Conservation (phyloP, 92 coral and sea anemone species). For the Heteractis magnifica region DNA sequence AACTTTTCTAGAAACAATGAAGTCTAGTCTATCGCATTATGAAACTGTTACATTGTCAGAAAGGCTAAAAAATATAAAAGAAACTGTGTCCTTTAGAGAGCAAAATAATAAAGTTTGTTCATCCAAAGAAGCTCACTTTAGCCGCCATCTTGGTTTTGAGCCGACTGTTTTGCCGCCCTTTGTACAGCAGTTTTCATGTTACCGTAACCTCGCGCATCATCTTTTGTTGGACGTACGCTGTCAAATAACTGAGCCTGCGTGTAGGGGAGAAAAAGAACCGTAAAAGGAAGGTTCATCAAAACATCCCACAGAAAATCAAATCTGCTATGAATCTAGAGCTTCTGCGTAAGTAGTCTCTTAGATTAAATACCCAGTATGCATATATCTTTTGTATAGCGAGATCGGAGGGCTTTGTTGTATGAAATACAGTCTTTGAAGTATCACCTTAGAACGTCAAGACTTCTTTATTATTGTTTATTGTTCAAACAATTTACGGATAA, state of each 20-base stretch:
- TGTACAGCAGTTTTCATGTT: background rate
- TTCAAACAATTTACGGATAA: background rate
- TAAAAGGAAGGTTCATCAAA: background rate
- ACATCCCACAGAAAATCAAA: background rate
- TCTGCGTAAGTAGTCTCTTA: slow-evolving; percentile 74
- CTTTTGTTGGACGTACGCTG: slow-evolving; percentile 16
- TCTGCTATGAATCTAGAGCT: slow-evolving; percentile 86
- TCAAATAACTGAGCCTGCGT: slow-evolving; percentile 34
- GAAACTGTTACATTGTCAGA: background rate
- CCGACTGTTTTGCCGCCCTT: slow-evolving; percentile 24
- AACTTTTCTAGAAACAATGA: background rate
- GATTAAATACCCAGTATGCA: background rate
- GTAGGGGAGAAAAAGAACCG: slow-evolving; percentile 2
- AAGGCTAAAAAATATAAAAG: background rate
- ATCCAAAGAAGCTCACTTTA: background rate
- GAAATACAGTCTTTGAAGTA: background rate
- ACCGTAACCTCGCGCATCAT: slow-evolving; percentile 42
- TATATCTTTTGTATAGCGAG: background rate
- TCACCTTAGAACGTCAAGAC: background rate
- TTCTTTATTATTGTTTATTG: background rate
- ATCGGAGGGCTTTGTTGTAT: background rate
- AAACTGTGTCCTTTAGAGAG: background rate
- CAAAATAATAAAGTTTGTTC: background rate
- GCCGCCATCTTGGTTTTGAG: slow-evolving; percentile 33
- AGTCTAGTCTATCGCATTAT: background rate